Evolutionary conservation across 2,888 invertebrate species (phyloP), one percentile per base, ranked within the genome.

Genomic region (Acrobasis suavella): DNA sequence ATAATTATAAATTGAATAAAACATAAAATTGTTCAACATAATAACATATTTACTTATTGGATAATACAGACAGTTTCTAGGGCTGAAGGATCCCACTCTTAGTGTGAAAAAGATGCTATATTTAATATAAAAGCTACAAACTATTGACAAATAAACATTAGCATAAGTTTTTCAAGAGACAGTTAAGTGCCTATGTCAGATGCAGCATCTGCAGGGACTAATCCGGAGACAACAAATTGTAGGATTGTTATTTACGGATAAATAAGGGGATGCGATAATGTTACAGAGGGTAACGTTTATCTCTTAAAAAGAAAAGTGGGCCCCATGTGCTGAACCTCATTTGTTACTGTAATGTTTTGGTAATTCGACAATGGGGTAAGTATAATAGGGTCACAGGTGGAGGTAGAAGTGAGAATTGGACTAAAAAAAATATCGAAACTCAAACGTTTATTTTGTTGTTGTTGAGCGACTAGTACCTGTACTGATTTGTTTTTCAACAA

Each of bases 291-390:
- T 42, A 17, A 52, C 3, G n/a, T 56, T 46, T 46, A 46, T 46
- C 46, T 37, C 39, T 17, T 14, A 46, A 56, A 22, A 56, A 38
- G 16, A 52, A 22, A 68, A 66, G 58, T 63, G 67, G 72, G 70
- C 72, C 72, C 70, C 64, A 70, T 72, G 74, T 79, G 76, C 77
- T 42, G 15, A 12, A n/a, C 32, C 56, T 39, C 56, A 56, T 56
- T 22, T 56, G 46, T 22, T 56, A 56, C 46, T 56, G 46, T 56
- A 56, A 56, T 56, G 56, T 56, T 42, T 42, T 46, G 56, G 56
- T 56, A 56, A 56, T 56, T 56, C 46, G 56, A 56, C 42, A 56
- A 56, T 56, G 8, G 56, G 10, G 46, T 46, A 46, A n/a, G n/a
- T 10, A 2, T 46, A 46, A n/a, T n/a, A 12, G 46, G 46, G 46